Base-by-base conservation (phyloP, 2,888 invertebrate genomes). In the Byasa hedistus region DNA sequence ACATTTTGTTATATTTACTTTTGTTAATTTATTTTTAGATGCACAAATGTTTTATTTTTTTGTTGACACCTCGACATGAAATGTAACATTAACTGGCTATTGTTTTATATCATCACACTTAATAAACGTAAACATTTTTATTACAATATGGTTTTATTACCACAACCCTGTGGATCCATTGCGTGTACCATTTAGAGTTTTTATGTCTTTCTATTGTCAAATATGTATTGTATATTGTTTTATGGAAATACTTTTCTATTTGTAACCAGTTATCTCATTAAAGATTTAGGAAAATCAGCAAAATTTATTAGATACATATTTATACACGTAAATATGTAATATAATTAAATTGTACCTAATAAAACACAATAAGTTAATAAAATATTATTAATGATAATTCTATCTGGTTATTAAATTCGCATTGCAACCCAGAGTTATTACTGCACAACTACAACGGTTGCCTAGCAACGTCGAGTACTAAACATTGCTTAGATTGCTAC, bases 1-100 rank as follows among this genome's bases (percentile, higher is more conserved):
- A 85, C 83, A 78, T 79, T 79, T 82, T 88, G 89, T 90, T 90
- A 84, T 89, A 87, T 86, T 86, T 87, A 87, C 80, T 86, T 87
- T 88, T 89, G 90, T 90, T 91, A 89, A 89, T 89, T 90, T 91
- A 89, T 87, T 90, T 87, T 84, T 87, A 85, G 79, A 82, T 83
- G 89, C 91, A 91, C 91, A 90, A 87, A 87, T 84, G 86, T 86
- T 86, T 91, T 87, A 88, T 88, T 90, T 86, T 86, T 82, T 88
- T 88, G 88, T 90, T 89, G 87, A 85, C 88, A 89, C 88, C 82
- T 84, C 83, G 82, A 85, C 84, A 83, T 88, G 81, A 79, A 79
- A 84, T 86, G 77, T 89, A 87, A 86, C 85, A 85, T 86, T 89
- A 86, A 87, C 83, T 84, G 84, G 60, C 84, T 89, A 88, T 86